Percentiles rank a stretch among this genome's conserved stretches.
phyloP scores from a whole-genome alignment of 2,113 vertebrate genomes.

The Delphinapterus leucas region DNA sequence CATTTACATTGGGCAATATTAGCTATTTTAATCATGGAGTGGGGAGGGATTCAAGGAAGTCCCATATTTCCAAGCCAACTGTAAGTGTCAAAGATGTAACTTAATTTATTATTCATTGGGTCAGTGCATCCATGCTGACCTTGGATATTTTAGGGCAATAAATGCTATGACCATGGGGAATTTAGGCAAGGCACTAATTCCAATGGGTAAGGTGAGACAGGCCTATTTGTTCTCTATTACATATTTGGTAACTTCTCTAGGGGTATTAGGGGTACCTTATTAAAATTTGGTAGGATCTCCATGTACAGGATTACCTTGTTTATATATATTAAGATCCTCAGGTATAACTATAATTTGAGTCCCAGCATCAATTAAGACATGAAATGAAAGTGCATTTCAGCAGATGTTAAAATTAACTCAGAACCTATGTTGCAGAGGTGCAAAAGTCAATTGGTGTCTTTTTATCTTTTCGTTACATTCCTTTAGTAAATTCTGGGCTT shows the following conservation, averaged over 20 bases:
- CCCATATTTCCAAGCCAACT: neutral
- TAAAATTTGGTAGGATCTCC: neutral
- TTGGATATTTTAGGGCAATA: neutral
- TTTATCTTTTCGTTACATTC: slow-evolving; percentile 4
- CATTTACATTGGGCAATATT: neutral
- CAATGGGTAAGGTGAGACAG: neutral
- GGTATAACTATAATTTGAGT: neutral
- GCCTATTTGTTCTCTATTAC: neutral
- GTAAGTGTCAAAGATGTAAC: neutral
- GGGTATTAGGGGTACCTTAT: neutral
- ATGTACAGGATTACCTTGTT: neutral
- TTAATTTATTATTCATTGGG: neutral
- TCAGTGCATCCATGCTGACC: neutral
- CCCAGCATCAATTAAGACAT: neutral
- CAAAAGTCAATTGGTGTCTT: neutral
- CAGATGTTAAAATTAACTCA: neutral
- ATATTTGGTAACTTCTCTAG: neutral
- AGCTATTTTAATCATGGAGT: neutral
- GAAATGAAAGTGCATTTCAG: neutral
- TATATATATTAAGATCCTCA: neutral
- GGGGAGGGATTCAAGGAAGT: neutral
- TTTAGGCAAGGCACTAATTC: neutral
- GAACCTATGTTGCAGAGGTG: neutral
- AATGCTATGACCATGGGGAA: neutral
- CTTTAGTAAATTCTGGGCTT: neutral